A percentile compares a stretch with the other conserved stretches of the same genome.
Evolutionary conservation across 2,113 vertebrate genomes (phyloP).

Genomic region (Neolamprologus falcicula): DNA sequence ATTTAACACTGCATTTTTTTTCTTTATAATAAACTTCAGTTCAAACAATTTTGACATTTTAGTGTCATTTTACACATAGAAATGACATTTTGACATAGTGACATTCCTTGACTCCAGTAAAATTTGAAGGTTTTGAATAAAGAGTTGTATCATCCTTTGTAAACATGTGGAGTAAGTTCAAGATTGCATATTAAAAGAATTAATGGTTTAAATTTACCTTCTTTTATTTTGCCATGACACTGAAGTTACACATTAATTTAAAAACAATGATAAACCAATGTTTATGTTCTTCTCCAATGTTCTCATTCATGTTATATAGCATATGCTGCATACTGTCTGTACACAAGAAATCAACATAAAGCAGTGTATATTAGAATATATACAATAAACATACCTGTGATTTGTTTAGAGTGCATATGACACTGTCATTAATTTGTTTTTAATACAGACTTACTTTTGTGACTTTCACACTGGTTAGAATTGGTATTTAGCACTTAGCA

Average conservation of each 20-base stretch:
- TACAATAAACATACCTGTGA: neutral
- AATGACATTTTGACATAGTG: neutral
- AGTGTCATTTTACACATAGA: neutral
- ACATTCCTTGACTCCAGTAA: neutral
- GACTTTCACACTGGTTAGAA: neutral
- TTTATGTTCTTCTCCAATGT: neutral
- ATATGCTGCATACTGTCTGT: neutral
- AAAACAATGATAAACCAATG: neutral
- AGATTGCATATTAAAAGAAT: neutral
- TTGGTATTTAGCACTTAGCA: neutral
- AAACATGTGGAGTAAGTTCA: neutral
- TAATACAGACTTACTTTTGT: neutral
- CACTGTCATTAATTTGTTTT: neutral
- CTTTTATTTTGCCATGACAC: neutral
- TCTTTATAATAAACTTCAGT: neutral
- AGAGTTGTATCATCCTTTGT: neutral
- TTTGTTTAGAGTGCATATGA: neutral
- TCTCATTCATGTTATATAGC: neutral
- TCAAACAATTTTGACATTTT: neutral
- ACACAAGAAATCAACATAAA: neutral
- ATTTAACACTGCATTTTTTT: neutral
- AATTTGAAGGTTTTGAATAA: neutral
- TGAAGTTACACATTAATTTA: neutral
- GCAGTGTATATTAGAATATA: neutral
- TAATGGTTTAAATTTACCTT: neutral